Evolutionary conservation across 2,113 vertebrate genomes (phyloP).

Genomic region (Perca fluviatilis): DNA sequence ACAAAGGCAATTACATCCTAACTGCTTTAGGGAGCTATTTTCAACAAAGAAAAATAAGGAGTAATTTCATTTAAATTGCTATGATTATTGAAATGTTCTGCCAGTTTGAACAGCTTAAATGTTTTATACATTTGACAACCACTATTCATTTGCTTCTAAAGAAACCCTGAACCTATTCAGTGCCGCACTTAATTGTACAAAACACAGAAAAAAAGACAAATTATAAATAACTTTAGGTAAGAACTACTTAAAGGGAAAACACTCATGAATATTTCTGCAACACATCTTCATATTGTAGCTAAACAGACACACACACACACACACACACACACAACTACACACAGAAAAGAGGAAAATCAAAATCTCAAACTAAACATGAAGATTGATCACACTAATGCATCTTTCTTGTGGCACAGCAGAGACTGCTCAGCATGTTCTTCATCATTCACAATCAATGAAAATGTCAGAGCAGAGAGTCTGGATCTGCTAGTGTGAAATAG

Average conservation of each 20-base stretch:
- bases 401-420: slow-evolving; percentile 22
- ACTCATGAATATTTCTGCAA: not conserved
- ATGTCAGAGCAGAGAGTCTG: slow-evolving; percentile 29
- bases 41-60: slow-evolving; percentile 24
- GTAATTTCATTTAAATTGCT: slow-evolving; percentile 51
- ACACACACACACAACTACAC: not conserved
- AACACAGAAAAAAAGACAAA: not conserved
- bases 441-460: slow-evolving; percentile 56
- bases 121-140: slow-evolving; percentile 50
- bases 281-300: not conserved
- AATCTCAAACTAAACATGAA: slow-evolving; percentile 43
- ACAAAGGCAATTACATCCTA: slow-evolving; percentile 62
- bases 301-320: not conserved
- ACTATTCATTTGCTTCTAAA: slow-evolving; percentile 34
- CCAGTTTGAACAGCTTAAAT: slow-evolving; percentile 27
- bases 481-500: slow-evolving; percentile 1
- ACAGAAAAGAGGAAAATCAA: not conserved
- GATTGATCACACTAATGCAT: slow-evolving; percentile 58
- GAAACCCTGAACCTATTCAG: slow-evolving; percentile 24
- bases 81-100: slow-evolving; percentile 41
- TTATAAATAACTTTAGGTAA: slow-evolving; percentile 16
- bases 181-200: not conserved
- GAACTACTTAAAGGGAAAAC: not conserved
- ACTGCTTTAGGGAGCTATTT: slow-evolving; percentile 40
- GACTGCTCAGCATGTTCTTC: slow-evolving; percentile 36